A percentile compares a stretch with the other conserved stretches of the same genome.
Evolutionary conservation across 2,113 vertebrate species (phyloP).

Genomic region (Orientallactaga bullata): DNA sequence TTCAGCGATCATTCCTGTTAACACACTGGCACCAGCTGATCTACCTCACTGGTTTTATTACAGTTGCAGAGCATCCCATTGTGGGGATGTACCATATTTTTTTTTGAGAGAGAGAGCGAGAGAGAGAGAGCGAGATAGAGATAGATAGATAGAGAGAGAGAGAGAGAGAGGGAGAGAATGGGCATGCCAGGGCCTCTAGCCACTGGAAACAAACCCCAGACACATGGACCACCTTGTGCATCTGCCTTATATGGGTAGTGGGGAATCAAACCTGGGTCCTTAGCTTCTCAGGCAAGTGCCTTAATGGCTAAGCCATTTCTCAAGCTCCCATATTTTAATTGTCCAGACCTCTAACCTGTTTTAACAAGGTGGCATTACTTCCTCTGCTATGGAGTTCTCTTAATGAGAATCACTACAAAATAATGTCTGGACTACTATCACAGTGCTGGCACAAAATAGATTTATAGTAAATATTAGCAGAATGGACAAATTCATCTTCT

Average conservation of each 20-base stretch:
- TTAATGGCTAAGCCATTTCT: too few species aligned
- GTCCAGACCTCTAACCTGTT: constrained; percentile 65
- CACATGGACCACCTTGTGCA: too few species aligned
- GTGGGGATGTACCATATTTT: constrained; percentile 11
- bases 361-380: constrained; percentile 58
- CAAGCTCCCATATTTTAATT: constrained; percentile 43
- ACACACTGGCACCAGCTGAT: background rate
- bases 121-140: too few species aligned
- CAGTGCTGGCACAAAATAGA: background rate
- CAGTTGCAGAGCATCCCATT: background rate
- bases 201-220: too few species aligned
- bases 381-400: background rate
- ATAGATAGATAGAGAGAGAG: too few species aligned
- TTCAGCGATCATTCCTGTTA: constrained; percentile 25
- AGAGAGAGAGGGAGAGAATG: too few species aligned
- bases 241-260: too few species aligned
- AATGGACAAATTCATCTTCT: background rate
- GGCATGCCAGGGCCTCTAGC: too few species aligned
- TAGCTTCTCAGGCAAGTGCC: too few species aligned
- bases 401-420: constrained; percentile 51
- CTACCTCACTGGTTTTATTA: constrained; percentile 39
- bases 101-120: too few species aligned
- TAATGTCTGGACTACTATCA: background rate
- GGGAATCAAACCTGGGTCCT: too few species aligned
- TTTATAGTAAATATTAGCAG: constrained; percentile 36